Evolutionary conservation across 2,113 vertebrate genomes (phyloP), one percentile per base, ranked within the genome.

Genomic region (Lynx canadensis): DNA sequence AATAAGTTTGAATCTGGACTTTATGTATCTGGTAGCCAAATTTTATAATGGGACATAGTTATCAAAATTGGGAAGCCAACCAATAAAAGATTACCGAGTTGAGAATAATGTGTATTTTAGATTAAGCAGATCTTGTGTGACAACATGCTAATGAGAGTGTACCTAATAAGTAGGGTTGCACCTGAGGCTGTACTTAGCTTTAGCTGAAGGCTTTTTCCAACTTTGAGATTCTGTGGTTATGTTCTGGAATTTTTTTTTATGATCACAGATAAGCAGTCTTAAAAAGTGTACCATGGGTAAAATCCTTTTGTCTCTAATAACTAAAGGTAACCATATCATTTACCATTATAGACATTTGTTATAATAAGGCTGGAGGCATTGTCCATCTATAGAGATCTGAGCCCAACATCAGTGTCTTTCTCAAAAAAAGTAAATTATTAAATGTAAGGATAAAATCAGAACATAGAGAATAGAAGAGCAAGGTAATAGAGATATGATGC

Each of bases 21-120:
- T 94, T 73, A 68, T 86, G 33, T 69, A 9, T 92, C 52, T 92
- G 18, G 16, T 86, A 52, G 25, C 36, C 41, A 95, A 52, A 86
- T 79, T 81, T 88, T 91, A 31, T 55, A 88, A n/a, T 91, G 63
- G 52, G 95, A 89, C 23, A 45, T 63, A 96, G 7, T 95, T 89
- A 84, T 83, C 45, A 94, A 91, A 93, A 89, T 97, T 33, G 79
- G 45, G 65, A 63, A 97, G n/a, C 31, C 31, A 95, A 21, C 45
- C 71, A 85, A 36, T 41, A 29, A 25, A 89, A 85, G 82, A 74
- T 88, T 25, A 85, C 15, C 41, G 69, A 73, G 11, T 90, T 94
- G 60, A 90, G 66, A 89, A 57, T 89, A 86, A 33, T 16, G 50
- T 81, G 18, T 38, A 71, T 79, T 78, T 92, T 48, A 93, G 50